These are phyloP conservation scores for Pristionchus pacificus DNA, from an alignment of 1,140 invertebrate genomes.

Conservation along the genomic window DNA sequence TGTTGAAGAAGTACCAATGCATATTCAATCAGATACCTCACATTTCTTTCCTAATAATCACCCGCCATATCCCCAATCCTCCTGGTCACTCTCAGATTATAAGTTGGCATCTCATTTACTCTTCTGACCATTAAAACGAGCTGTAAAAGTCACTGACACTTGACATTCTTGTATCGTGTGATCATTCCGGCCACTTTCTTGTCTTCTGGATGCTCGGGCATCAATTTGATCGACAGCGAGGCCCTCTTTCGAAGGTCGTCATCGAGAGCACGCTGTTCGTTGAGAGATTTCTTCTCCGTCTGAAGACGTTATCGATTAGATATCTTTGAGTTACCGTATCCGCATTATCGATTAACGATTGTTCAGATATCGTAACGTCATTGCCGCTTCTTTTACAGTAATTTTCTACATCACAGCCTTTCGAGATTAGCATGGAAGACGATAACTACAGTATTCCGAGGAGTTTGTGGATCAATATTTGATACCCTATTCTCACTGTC, in stretches of 20 bases:
- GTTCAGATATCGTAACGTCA: too few species aligned
- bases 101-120: neutral
- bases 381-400: too few species aligned
- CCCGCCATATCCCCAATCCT: constrained; percentile 7
- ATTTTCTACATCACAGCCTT: too few species aligned
- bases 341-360: too few species aligned
- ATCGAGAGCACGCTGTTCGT: constrained; percentile 40
- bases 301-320: too few species aligned
- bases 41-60: constrained; percentile 4
- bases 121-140: constrained; percentile 9
- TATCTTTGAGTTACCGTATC: too few species aligned
- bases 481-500: neutral
- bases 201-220: constrained; percentile 50
- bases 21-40: neutral
- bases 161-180: constrained; percentile 37
- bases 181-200: constrained; percentile 42
- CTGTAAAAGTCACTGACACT: constrained; percentile 29
- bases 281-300: constrained; percentile 48
- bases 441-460: neutral
- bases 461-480: too few species aligned
- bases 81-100: neutral
- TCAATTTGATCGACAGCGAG: constrained; percentile 40
- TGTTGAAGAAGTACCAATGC: neutral
- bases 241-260: constrained; percentile 35
- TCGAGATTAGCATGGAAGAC: too few species aligned